A percentile compares a stretch with the other conserved stretches of the same genome.
These are phyloP conservation scores for Noctuana brunneofusca DNA, from an alignment of 2,888 invertebrate species.

Conservation along the genomic window DNA sequence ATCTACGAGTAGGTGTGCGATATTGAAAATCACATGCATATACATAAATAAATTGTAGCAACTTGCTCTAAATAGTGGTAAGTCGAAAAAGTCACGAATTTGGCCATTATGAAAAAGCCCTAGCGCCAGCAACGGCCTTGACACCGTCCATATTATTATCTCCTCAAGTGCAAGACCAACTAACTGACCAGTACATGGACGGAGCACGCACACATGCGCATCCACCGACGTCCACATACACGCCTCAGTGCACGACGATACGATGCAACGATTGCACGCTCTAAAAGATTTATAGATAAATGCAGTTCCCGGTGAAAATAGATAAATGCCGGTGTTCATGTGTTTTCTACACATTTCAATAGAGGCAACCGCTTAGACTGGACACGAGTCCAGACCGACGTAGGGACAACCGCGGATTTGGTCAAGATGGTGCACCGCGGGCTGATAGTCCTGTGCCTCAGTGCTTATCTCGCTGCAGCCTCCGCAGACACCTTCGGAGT, in stretches of 20 bases:
- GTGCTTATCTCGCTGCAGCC: conserved; percentile 56
- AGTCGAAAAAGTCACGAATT: too few species aligned
- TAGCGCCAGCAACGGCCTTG: conserved; percentile 51
- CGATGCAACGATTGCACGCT: conserved; percentile 83
- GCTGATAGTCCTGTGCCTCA: conserved; percentile 66
- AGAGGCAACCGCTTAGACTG: conserved; percentile 70
- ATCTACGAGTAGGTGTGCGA: too few species aligned
- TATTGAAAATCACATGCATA: too few species aligned
- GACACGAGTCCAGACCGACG: conserved; percentile 58
- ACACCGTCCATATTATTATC: conserved; percentile 56
- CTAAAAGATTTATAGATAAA: conserved; percentile 83
- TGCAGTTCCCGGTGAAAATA: conserved; percentile 83
- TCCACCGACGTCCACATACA: conserved; percentile 53
- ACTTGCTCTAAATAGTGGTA: too few species aligned
- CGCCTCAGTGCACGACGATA: conserved; percentile 77
- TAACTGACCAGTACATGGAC: conserved; percentile 52
- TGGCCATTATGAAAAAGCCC: conserved; percentile 44
- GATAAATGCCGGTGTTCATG: conserved; percentile 80
- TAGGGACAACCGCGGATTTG: conserved; percentile 57
- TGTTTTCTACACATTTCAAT: conserved; percentile 78
- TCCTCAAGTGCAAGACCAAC: conserved; percentile 51
- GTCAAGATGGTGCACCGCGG: conserved; percentile 74
- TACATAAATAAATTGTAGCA: too few species aligned
- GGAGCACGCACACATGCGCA: conserved; percentile 49
- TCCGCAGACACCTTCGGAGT: conserved; percentile 70